phyloP scores from a whole-genome alignment of 1,140 invertebrate species.

The Zaprionus taronus region DNA sequence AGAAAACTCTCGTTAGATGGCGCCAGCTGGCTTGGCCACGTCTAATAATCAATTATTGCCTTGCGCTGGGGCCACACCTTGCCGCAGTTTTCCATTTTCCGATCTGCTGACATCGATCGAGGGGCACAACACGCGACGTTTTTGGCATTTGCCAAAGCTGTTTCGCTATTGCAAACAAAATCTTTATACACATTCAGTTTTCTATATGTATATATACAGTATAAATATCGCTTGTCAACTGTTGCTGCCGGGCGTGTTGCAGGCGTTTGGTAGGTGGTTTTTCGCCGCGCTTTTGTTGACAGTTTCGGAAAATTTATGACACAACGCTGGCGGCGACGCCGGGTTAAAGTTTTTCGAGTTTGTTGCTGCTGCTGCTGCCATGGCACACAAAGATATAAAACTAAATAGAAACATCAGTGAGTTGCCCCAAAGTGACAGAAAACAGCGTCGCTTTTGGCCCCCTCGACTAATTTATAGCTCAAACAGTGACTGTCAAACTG shows the following conservation, averaged over 20 bases:
- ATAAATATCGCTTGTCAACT: conserved; percentile 73
- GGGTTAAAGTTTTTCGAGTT: conserved; percentile 56
- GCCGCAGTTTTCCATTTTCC: conserved; percentile 56
- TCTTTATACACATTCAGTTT: neutral
- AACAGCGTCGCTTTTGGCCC: conserved; percentile 52
- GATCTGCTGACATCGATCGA: conserved; percentile 59
- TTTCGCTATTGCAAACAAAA: neutral
- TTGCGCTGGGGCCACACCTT: conserved; percentile 62
- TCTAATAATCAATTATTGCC: conserved; percentile 71
- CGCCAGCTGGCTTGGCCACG: conserved; percentile 58
- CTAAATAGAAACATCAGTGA: conserved; percentile 71
- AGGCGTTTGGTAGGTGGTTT: conserved; percentile 39
- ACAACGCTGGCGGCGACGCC: conserved; percentile 49
- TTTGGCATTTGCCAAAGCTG: conserved; percentile 64
- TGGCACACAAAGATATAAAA: conserved; percentile 55
- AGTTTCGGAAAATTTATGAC: conserved; percentile 75
- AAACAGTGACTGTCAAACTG: conserved; percentile 54
- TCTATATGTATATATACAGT: conserved; percentile 4
- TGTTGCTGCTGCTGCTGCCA: neutral
- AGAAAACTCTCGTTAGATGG: conserved; percentile 55
- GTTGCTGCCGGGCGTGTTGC: conserved; percentile 62
- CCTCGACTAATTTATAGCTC: conserved; percentile 58
- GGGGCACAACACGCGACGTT: conserved; percentile 68
- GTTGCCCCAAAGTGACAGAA: conserved; percentile 58
- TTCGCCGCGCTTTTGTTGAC: conserved; percentile 59